phyloP scores from a whole-genome alignment of 1,140 invertebrate species.

The Vanessa tameamea region DNA sequence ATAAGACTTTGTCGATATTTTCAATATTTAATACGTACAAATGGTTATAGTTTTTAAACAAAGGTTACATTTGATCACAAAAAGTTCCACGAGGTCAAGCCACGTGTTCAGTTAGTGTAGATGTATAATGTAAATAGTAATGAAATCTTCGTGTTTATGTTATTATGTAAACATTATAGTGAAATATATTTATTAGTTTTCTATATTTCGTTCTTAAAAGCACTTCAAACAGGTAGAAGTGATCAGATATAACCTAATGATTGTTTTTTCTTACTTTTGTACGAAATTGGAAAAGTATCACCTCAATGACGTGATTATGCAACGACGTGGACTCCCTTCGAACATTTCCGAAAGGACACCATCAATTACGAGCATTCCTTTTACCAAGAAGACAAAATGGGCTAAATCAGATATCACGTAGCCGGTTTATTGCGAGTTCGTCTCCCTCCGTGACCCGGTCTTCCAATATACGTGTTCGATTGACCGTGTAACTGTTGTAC shows the following conservation, averaged over 20 bases:
- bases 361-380: constrained; percentile 38
- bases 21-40: no score
- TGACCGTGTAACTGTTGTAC: constrained; percentile 40
- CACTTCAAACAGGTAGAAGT: no score
- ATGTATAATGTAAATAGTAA: no score
- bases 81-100: no score
- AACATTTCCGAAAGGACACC: constrained; percentile 13
- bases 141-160: no score
- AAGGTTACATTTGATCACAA: no score
- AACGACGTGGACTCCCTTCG: constrained; percentile 1
- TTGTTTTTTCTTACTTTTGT: not conserved
- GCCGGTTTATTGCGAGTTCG: constrained; percentile 71
- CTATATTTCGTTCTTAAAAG: no score
- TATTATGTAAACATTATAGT: no score
- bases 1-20: no score
- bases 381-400: constrained; percentile 42
- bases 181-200: no score
- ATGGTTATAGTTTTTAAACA: no score
- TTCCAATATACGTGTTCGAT: constrained; percentile 64
- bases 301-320: not conserved
- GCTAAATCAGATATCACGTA: constrained; percentile 65
- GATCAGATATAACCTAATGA: not conserved
- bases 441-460: constrained; percentile 59
- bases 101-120: no score
- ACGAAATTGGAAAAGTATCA: not conserved